Percentiles rank a stretch among this genome's conserved stretches.
These are phyloP conservation scores for Montifringilla adamsi DNA, from an alignment of 2,113 vertebrate species.

Conservation along the genomic window DNA sequence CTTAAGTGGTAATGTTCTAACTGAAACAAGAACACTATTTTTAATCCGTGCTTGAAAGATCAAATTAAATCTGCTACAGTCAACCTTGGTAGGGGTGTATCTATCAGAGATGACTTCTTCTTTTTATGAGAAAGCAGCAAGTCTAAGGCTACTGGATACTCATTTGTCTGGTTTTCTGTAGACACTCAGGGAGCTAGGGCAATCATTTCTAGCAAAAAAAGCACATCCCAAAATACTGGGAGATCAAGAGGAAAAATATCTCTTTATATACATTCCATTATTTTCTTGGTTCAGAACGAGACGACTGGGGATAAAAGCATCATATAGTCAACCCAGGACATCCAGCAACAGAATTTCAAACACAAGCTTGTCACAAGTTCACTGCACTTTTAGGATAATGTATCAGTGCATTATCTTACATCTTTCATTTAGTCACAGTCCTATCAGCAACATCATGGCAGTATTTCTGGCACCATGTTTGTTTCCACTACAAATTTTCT, in stretches of 20 bases:
- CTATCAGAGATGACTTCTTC: conserved; percentile 4
- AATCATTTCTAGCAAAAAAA: conserved; percentile 30
- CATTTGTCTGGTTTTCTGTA: not conserved
- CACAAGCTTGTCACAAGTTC: not conserved
- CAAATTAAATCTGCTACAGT: conserved; percentile 63
- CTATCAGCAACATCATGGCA: not conserved
- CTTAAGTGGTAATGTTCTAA: conserved; percentile 54
- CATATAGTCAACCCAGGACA: not conserved
- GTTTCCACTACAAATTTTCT: conserved; percentile 4
- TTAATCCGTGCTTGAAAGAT: conserved; percentile 66
- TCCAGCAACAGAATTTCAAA: conserved; percentile 37
- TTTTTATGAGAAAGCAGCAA: not conserved
- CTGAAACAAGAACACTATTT: conserved; percentile 62
- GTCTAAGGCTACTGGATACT: conserved; percentile 7
- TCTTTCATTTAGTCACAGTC: not conserved
- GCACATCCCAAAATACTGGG: not conserved
- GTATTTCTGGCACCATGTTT: not conserved
- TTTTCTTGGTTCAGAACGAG: too few species aligned
- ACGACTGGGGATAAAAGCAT: too few species aligned
- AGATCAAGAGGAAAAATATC: not conserved
- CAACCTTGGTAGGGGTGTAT: conserved; percentile 25
- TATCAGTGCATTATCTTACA: not conserved
- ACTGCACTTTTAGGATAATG: not conserved
- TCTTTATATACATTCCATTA: not conserved
- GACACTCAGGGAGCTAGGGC: not conserved